These are phyloP conservation scores for Platyura marginata DNA, from an alignment of 1,140 invertebrate species.

Conservation along the genomic window DNA sequence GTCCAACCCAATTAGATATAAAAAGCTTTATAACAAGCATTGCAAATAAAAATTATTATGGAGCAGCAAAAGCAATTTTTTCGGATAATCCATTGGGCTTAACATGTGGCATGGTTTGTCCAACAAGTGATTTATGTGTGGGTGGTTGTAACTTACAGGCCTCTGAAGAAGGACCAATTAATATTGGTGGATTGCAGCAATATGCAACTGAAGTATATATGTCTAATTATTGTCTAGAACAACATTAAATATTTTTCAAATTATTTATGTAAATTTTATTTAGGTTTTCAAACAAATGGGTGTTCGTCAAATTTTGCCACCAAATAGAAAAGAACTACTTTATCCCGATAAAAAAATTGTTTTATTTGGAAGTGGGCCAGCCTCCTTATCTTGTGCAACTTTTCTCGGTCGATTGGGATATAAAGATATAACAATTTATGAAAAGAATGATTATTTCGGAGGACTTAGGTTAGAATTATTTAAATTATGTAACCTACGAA, in stretches of 20 bases:
- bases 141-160: conserved; percentile 94
- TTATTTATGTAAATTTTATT: too few species aligned
- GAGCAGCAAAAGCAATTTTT: conserved; percentile 88
- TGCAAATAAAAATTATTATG: conserved; percentile 96
- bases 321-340: conserved; percentile 33
- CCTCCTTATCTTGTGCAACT: conserved; percentile 92
- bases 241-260: too few species aligned
- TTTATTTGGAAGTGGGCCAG: conserved; percentile 85
- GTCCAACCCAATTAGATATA: conserved; percentile 92
- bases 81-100: conserved; percentile 94
- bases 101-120: conserved; percentile 98
- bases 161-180: conserved; percentile 91
- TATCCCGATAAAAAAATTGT: conserved; percentile 63
- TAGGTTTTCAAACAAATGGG: conserved; percentile 88
- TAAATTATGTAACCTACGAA: conserved; percentile 1
- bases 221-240: too few species aligned
- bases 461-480: conserved; percentile 54
- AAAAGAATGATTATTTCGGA: conserved; percentile 71
- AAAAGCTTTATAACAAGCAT: conserved; percentile 96
- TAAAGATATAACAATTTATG: conserved; percentile 78
- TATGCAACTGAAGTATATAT: conserved; percentile 90
- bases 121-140: conserved; percentile 94
- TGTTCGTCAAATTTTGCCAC: conserved; percentile 67
- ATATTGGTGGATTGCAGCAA: conserved; percentile 95
- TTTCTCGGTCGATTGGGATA: conserved; percentile 89